Percentiles rank a stretch among this genome's conserved stretches.
phyloP scores from a whole-genome alignment of 2,113 vertebrate genomes.

The Camarhynchus parvulus region DNA sequence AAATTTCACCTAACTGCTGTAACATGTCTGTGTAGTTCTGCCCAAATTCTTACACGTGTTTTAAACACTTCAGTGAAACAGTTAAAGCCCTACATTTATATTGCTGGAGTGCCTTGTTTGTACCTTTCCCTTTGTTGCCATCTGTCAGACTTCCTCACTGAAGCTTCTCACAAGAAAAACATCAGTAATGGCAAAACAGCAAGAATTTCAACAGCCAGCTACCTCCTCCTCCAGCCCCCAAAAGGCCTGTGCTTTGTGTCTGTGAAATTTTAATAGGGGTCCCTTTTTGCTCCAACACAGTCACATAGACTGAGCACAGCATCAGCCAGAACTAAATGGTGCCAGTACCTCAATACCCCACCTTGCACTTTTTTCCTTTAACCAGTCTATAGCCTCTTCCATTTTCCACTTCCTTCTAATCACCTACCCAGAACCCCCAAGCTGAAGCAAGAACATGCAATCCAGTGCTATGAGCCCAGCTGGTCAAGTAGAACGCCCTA shows the following conservation, averaged over 20 bases:
- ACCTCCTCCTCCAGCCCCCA: not conserved
- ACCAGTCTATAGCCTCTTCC: not conserved
- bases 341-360: not conserved
- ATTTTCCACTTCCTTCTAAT: not conserved
- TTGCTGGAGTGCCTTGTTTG: slow-evolving; percentile 24
- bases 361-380: not conserved
- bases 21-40: not conserved
- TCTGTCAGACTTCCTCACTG: slow-evolving; percentile 43
- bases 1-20: not conserved
- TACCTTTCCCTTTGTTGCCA: slow-evolving; percentile 50
- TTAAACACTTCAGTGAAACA: slow-evolving; percentile 14
- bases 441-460: not conserved
- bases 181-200: slow-evolving; percentile 35
- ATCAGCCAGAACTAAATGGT: not conserved
- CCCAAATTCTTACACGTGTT: not conserved
- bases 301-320: not conserved
- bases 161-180: slow-evolving; percentile 31
- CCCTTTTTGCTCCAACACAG: slow-evolving; percentile 14
- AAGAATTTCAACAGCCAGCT: slow-evolving; percentile 28
- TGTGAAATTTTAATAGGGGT: not conserved
- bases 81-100: not conserved
- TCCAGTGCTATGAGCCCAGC: not conserved
- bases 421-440: not conserved
- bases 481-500: not conserved
- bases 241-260: not conserved